Base-by-base conservation (phyloP, 1,140 invertebrate species). In the Catajapyx aquilonaris region DNA sequence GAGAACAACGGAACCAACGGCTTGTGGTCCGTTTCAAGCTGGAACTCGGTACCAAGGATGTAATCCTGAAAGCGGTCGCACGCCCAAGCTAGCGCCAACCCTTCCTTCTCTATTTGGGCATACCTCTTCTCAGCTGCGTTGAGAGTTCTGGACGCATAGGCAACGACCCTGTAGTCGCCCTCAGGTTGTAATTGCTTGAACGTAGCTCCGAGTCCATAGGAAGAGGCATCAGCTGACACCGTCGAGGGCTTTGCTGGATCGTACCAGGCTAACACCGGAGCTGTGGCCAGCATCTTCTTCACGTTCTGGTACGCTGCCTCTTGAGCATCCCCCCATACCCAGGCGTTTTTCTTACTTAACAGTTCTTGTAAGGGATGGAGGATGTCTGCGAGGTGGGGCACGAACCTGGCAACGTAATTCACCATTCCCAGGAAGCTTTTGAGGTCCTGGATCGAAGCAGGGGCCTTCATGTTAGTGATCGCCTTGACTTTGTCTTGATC, bases 121-220 rank as follows among this genome's bases (percentile, higher is more conserved):
- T 52, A 54, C 9, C 44, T 32, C 31, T 42, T 32, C 34, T 58
- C 50, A 1, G 45, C 34, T 7, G 18, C 9, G 5, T 23, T 38
- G 1, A 55, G 36, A n/a, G 46, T 32, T 22, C 47, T 31, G 7
- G 44, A 52, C 7, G 52, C 48, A 44, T 52, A 57, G 4, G 49
- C 45, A 16, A 57, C 44, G 4, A 53, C 56, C 21, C 51, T 37
- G 13, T 44, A 42, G 39, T 49, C 42, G n/a, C n/a, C n/a, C n/a
- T n/a, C n/a, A n/a, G n/a, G n/a, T n/a, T n/a, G 28, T 17, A 40
- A 36, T 43, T 66, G 56, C n/a, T 59, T 28, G n/a, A 63, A 39
- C 34, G 49, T 49, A n/a, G 45, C 46, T 32, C 48, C 52, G 11
- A 55, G 22, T 7, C 49, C 53, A 34, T 42, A 34, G 17, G 44